Conservation (phyloP, 2,888 invertebrate species). For the Sialis fuliginosa region DNA sequence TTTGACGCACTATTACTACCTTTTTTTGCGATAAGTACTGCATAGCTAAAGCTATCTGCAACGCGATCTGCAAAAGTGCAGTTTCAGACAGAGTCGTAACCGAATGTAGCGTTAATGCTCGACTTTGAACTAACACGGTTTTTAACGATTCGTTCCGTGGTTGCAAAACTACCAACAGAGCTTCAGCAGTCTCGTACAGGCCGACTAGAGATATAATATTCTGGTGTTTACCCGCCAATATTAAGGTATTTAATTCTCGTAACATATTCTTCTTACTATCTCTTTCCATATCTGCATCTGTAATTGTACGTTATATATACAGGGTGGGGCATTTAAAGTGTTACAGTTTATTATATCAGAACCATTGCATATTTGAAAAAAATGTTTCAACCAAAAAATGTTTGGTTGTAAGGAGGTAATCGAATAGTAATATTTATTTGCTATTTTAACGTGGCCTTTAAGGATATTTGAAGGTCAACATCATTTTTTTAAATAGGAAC, state of each 20-base stretch:
- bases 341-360: too few relatives aligned
- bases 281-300: constrained; percentile 28
- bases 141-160: constrained; percentile 49
- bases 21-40: constrained; percentile 46
- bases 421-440: too few relatives aligned
- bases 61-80: constrained; percentile 41
- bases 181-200: constrained; percentile 60
- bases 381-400: too few relatives aligned
- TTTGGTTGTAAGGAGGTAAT: too few relatives aligned
- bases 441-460: too few relatives aligned
- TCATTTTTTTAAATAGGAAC: too few relatives aligned
- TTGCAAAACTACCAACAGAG: constrained; percentile 56
- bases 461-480: too few relatives aligned
- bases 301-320: not conserved
- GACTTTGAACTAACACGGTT: constrained; percentile 44
- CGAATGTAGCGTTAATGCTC: constrained; percentile 26
- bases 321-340: too few relatives aligned
- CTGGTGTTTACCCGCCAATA: constrained; percentile 48
- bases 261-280: constrained; percentile 33
- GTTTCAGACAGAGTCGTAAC: constrained; percentile 36
- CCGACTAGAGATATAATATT: constrained; percentile 60
- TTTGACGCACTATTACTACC: constrained; percentile 16
- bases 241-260: constrained; percentile 53
- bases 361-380: too few relatives aligned
- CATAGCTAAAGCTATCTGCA: constrained; percentile 54